These are phyloP conservation scores for Buathra laborator DNA, from an alignment of 2,888 invertebrate genomes.

Conservation along the genomic window DNA sequence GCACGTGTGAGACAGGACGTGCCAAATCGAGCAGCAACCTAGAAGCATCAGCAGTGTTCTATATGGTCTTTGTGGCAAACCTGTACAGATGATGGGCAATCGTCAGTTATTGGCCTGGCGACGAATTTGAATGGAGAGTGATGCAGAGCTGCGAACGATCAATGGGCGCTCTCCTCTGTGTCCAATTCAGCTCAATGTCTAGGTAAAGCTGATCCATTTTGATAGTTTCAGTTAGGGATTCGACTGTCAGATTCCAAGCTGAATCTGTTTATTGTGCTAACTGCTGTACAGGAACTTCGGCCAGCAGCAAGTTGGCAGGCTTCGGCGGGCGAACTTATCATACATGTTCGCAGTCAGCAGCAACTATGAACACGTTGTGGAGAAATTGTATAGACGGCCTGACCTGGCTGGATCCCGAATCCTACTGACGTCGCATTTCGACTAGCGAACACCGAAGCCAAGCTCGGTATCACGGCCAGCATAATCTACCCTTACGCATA, in stretches of 20 bases:
- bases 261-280: background rate
- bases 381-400: slow-evolving; percentile 10
- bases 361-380: slow-evolving; percentile 23
- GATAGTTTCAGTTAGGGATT: background rate
- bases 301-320: background rate
- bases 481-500: slow-evolving; percentile 46
- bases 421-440: slow-evolving; percentile 22
- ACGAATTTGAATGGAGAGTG: background rate
- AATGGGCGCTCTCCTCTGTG: background rate
- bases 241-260: background rate
- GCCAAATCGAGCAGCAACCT: slow-evolving; percentile 17
- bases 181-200: background rate
- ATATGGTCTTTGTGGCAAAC: background rate
- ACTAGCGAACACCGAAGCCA: slow-evolving; percentile 38
- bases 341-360: slow-evolving; percentile 13
- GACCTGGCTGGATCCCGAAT: slow-evolving; percentile 30
- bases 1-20: background rate
- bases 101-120: background rate
- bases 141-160: background rate
- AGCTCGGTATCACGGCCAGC: slow-evolving; percentile 16
- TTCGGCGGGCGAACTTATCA: background rate
- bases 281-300: background rate
- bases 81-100: background rate
- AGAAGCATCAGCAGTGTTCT: slow-evolving; percentile 10
- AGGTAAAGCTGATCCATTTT: background rate